Evolutionary conservation across 2,113 vertebrate species (phyloP), one percentile per base, ranked within the genome.

Genomic region (Aramus guarauna): DNA sequence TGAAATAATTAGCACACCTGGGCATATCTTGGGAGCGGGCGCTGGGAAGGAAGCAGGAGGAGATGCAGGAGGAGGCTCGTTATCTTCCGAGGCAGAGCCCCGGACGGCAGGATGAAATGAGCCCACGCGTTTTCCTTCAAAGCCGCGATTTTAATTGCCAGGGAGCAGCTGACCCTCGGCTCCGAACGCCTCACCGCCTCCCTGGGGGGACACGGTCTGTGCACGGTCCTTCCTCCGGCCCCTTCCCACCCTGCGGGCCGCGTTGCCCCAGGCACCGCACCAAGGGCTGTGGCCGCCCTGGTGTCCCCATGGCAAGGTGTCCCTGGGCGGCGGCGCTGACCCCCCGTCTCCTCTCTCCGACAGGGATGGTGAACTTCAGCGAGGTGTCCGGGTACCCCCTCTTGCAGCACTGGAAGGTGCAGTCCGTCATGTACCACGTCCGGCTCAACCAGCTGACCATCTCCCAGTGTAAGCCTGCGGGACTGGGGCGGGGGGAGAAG

Each of bases 351-450:
- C 76, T 96, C 73, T 92, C 55, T 95, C 76, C 24, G 47, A 48
- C 94, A 99, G 99, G 99, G 18, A 99, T 99, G 99, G 99, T 99
- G 95, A 99, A 99, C 98, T 99, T 99, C 99, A 99, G 99, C 0
- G 99, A 99, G 96, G 99, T 99, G 62, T 98, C 99, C 0, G 99
- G 99, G 6, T 99, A 99, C 78, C 99, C 99, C 0, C 97, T 99
- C 6, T 96, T 99, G 76, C 99, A 99, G 95, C 99, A 99, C 94
- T 99, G 99, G 99, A 99, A 98, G 86, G 99, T 99, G 17, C 98
- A 98, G 58, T 99, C 99, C 2, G 97, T 99, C 81, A 98, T 99
- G 96, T 99, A 99, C 97, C 99, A 99, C 3, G 99, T 99, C 97
- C 99, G 98, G 78, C 99, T 99, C 97, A 99, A 98, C 97, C 99